Evolutionary conservation across 2,888 invertebrate genomes (phyloP).

Genomic region (Cheilosia scutellata): DNA sequence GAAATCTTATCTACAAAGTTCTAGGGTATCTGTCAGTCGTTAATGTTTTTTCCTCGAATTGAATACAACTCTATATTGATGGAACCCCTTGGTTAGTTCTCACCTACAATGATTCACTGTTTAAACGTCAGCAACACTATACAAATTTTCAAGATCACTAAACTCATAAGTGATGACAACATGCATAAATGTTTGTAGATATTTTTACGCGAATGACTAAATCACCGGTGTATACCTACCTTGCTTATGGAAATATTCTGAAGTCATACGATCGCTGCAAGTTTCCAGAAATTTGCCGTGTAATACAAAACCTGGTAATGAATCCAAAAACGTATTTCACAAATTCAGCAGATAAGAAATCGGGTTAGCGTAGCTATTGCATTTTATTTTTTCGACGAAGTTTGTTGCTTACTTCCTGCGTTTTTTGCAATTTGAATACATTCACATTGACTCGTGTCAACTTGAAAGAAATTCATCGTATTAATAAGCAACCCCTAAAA

Average conservation of each 20-base stretch:
- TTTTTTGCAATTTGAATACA: background rate
- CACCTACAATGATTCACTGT: too few species aligned
- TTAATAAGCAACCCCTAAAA: background rate
- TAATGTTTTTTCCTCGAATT: too few species aligned
- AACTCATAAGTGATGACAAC: background rate
- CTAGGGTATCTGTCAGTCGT: too few species aligned
- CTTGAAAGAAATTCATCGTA: background rate
- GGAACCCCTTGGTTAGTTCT: too few species aligned
- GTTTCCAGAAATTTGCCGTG: conserved; percentile 22
- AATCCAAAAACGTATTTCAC: background rate
- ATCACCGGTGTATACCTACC: background rate
- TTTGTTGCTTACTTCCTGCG: background rate
- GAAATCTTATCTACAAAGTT: too few species aligned
- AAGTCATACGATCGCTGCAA: background rate
- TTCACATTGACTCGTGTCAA: background rate
- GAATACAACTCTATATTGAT: too few species aligned
- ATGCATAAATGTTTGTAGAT: conserved; percentile 1
- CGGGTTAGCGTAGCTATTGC: background rate
- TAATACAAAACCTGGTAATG: background rate
- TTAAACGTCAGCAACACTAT: background rate
- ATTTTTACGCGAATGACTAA: background rate
- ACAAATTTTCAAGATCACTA: background rate
- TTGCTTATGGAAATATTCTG: background rate
- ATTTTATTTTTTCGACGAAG: background rate
- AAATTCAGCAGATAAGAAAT: background rate